Percentiles rank a stretch among this genome's conserved stretches.
Evolutionary conservation across 2,888 invertebrate species (phyloP).

Genomic region (Crematogaster levior): DNA sequence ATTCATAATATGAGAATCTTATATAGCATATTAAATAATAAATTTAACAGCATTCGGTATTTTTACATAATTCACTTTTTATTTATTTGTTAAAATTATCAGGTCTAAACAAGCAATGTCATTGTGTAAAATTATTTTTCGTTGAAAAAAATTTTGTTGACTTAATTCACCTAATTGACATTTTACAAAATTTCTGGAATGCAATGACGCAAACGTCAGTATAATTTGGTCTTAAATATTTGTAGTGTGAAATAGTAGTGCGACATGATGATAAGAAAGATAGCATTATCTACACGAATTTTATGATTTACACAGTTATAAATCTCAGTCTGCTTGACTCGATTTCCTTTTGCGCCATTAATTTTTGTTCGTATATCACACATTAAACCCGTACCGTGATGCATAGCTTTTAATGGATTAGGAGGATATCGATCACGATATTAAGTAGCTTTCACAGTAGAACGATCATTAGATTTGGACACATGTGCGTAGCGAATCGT

Average conservation of each 20-base stretch:
- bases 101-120: background rate
- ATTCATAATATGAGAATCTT: background rate
- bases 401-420: conserved; percentile 70
- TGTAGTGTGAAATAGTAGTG: background rate
- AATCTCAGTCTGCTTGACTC: conserved; percentile 11
- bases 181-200: background rate
- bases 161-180: background rate
- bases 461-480: conserved; percentile 75
- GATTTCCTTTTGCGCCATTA: conserved; percentile 57
- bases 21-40: too few relatives aligned
- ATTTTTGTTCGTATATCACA: conserved; percentile 58
- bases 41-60: background rate
- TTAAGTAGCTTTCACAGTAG: conserved; percentile 74
- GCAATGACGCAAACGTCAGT: background rate
- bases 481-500: conserved; percentile 80
- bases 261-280: conserved; percentile 5
- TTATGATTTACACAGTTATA: background rate
- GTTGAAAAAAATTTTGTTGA: background rate
- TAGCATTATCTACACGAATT: conserved; percentile 9
- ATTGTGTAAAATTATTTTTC: background rate
- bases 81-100: background rate
- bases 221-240: conserved; percentile 10
- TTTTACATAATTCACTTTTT: background rate
- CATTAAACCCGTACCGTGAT: conserved; percentile 60
- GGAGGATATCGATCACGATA: conserved; percentile 69